A percentile compares a stretch with the other conserved stretches of the same genome.
Evolutionary conservation across 2,797 vertebrate genomes (phyloP).

Genomic region (Graptemys geographica): DNA sequence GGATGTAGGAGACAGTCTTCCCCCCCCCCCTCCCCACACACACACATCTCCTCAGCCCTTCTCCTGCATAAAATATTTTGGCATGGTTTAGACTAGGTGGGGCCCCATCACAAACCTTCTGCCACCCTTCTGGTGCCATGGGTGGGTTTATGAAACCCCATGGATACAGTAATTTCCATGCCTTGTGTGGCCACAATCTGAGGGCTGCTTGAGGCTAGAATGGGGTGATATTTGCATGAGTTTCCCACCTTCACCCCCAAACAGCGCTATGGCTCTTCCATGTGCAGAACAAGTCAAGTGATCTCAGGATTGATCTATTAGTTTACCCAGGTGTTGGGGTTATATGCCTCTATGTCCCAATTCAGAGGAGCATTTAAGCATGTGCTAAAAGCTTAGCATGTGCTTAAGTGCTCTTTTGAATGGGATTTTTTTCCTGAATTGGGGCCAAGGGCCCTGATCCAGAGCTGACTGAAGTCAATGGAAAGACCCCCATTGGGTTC

Average conservation of each 20-base stretch:
- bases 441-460: background rate
- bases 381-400: background rate
- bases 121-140: background rate
- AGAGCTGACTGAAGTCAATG: background rate
- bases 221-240: background rate
- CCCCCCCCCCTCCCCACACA: background rate
- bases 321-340: background rate
- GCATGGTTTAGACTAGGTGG: background rate
- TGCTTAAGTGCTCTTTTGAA: background rate
- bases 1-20: background rate
- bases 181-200: rapidly evolving
- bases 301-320: background rate
- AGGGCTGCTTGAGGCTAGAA: background rate
- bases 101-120: background rate
- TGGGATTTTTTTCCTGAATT: background rate
- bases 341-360: background rate
- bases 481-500: background rate
- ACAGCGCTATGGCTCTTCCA: background rate
- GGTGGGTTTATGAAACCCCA: background rate
- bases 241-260: background rate
- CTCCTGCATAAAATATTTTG: background rate
- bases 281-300: background rate
- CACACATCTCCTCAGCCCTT: background rate
- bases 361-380: background rate
- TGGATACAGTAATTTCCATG: background rate